Conservation (phyloP, 2,113 vertebrate species). For the Fukomys damarensis region DNA sequence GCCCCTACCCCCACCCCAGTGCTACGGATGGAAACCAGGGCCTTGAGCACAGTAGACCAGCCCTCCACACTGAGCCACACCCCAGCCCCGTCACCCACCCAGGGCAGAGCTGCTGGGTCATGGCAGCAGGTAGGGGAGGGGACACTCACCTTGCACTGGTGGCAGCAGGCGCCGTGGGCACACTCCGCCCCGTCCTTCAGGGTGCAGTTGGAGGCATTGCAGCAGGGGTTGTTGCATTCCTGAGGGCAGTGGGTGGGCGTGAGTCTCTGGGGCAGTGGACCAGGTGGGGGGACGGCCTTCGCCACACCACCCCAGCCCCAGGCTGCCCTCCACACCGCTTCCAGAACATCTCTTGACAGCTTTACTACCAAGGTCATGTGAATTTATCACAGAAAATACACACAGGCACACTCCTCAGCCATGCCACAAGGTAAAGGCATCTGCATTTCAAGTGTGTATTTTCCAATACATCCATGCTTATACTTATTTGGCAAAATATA, state of each 20-base stretch:
- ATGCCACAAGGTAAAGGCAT: not conserved
- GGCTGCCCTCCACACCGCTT: not conserved
- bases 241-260: slow-evolving; percentile 71
- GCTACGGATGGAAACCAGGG: not conserved
- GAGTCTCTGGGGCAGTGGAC: not conserved
- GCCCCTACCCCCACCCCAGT: not conserved
- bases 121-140: fast-evolving
- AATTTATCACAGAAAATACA: not conserved
- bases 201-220: slow-evolving; percentile 95
- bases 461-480: not conserved
- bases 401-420: not conserved
- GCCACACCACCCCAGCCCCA: fast-evolving
- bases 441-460: not conserved
- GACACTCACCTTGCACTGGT: slow-evolving; percentile 92
- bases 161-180: slow-evolving; percentile 96
- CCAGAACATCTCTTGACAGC: not conserved
- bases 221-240: slow-evolving; percentile 97
- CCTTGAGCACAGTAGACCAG: not conserved
- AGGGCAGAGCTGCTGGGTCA: not conserved
- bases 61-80: no score
- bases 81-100: no score
- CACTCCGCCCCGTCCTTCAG: slow-evolving; percentile 93
- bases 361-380: not conserved
- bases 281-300: not conserved
- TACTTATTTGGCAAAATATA: not conserved